Evolutionary conservation across 2,797 vertebrate genomes (phyloP).

Genomic region (Liasis olivaceus): DNA sequence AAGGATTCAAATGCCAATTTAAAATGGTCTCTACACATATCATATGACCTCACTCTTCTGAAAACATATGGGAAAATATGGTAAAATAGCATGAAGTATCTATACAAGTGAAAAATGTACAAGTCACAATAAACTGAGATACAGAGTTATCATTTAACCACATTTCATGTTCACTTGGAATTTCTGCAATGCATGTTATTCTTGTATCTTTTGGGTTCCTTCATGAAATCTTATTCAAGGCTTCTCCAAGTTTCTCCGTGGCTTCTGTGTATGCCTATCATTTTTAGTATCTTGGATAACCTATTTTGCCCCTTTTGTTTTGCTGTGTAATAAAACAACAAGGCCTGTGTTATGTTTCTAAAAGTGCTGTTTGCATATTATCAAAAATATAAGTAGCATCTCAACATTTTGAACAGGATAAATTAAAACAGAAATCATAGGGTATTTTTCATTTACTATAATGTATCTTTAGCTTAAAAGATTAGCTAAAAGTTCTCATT

Average conservation of each 20-base stretch:
- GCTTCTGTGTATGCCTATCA: slow-evolving; percentile 67
- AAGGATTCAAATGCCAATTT: slow-evolving; percentile 12
- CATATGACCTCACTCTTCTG: slow-evolving; percentile 29
- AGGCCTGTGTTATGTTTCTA: slow-evolving; percentile 60
- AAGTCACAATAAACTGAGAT: slow-evolving; percentile 35
- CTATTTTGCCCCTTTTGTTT: slow-evolving; percentile 70
- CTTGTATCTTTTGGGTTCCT: slow-evolving; percentile 67
- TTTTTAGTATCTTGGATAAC: slow-evolving; percentile 70
- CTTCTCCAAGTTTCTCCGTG: slow-evolving; percentile 68
- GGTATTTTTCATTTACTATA: slow-evolving; percentile 1
- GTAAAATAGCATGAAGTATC: slow-evolving; percentile 52
- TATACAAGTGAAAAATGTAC: slow-evolving; percentile 43
- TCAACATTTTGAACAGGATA: slow-evolving; percentile 23
- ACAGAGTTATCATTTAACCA: slow-evolving; percentile 57
- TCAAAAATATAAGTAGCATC: slow-evolving; percentile 22
- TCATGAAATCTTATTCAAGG: slow-evolving; percentile 66
- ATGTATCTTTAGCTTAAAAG: background rate
- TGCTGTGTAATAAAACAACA: slow-evolving; percentile 70
- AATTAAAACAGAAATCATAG: slow-evolving; percentile 15
- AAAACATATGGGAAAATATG: slow-evolving; percentile 30
- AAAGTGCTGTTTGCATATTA: slow-evolving; percentile 45
- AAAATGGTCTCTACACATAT: slow-evolving; percentile 15
- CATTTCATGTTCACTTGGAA: slow-evolving; percentile 56
- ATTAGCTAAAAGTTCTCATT: background rate
- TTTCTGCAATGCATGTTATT: slow-evolving; percentile 57